Base-by-base conservation (phyloP, 2,888 invertebrate species). In the Shargacucullia verbasci region DNA sequence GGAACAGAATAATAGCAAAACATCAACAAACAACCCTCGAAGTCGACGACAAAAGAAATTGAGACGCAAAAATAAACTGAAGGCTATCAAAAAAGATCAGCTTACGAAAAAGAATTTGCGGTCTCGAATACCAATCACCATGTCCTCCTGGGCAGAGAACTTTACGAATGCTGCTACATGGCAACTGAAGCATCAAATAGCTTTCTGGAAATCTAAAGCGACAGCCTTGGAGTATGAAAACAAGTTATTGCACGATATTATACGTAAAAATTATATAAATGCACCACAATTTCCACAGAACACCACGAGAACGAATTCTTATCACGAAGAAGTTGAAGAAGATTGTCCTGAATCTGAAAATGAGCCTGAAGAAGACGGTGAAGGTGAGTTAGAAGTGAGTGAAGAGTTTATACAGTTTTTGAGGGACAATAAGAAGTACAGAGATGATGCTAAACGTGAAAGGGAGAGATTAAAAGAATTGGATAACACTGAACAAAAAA, bases 381-480 rank as follows among this genome's bases (percentile, higher is more conserved):
- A 73, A 0, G 78, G 76, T 5, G 73, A 58, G 7, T 38, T 96
- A 77, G 95, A 95, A 80, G 94, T 96, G 0, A 95, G 95, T 72
- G 95, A 96, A 64, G 96, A 96, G 56, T 95, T 95, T 90, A 88
- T 96, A 70, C 91, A 94, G 41, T 96, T 96, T 84, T 87, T 96
- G 49, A 94, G 92, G 70, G 90, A 93, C 54, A 96, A 96, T 73
- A 94, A 95, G 1, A 94, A 94, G 73, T 96, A 95, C 61, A 90
- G 89, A 74, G 88, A 91, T 59, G 89, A 90, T 35, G 86, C 89
- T 5, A 79, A 71, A 52, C 70, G 59, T 20, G 91, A 90, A 70
- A 75, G 85, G 13, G 88, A 90, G 48, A 76, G 74, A 31, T 59
- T 87, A 6, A 86, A 80, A 70, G 73, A 78, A 12, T 47, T 79